A percentile compares a stretch with the other conserved stretches of the same genome.
Evolutionary conservation across 2,888 invertebrate genomes (phyloP).

Genomic region (Perizoma flavofasciatum): DNA sequence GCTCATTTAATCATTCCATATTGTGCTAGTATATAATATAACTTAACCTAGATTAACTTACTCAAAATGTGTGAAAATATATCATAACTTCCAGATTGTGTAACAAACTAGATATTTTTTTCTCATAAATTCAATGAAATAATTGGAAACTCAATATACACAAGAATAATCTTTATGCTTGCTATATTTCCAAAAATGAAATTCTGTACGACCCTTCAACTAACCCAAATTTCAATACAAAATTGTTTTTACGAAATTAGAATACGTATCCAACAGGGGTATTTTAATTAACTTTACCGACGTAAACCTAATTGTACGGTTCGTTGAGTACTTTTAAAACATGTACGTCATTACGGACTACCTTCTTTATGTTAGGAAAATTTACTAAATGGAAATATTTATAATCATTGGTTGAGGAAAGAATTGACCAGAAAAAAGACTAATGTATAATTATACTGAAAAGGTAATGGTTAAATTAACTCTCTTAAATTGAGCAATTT

Average conservation of each 20-base stretch:
- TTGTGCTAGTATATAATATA: no score
- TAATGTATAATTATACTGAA: background rate
- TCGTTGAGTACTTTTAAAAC: conserved; percentile 22
- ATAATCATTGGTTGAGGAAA: background rate
- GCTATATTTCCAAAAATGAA: conserved; percentile 15
- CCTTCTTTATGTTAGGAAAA: background rate
- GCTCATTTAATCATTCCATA: no score
- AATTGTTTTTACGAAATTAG: conserved; percentile 24
- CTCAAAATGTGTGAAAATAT: no score
- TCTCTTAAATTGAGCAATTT: background rate
- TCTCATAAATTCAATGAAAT: no score
- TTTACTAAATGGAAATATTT: background rate
- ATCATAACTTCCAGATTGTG: no score
- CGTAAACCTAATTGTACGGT: conserved; percentile 25
- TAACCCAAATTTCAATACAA: conserved; percentile 17
- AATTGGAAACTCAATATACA: background rate
- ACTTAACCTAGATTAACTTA: no score
- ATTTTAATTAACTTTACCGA: conserved; percentile 30
- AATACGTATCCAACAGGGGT: conserved; percentile 19
- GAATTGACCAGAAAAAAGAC: background rate
- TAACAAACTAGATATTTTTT: no score
- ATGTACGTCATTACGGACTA: conserved; percentile 14
- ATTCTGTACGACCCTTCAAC: conserved; percentile 16
- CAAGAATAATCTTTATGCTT: background rate
- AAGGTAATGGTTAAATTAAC: background rate